Evolutionary conservation across 1,140 invertebrate genomes (phyloP), one percentile per base, ranked within the genome.

Genomic region (Magallana angulata): DNA sequence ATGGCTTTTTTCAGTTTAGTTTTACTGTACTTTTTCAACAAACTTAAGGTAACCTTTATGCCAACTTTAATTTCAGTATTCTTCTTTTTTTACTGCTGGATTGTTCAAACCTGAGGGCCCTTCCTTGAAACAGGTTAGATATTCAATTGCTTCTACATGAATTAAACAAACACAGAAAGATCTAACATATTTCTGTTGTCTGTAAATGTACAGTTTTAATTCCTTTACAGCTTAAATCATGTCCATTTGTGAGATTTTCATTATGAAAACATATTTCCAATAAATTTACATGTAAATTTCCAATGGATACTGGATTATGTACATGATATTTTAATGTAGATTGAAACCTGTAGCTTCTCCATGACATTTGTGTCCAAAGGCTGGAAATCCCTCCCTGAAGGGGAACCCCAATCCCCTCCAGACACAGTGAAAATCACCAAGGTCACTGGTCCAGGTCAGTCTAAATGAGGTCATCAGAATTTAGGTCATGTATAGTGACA

Each of bases 281-380:
- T 48, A 5, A 2, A 48, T 48, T 48, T 48, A 3, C 36, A 4
- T 48, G 36, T 48, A 48, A 48, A 48, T 48, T 4, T 48, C 36
- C 36, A 48, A 48, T 48, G 36, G 36, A 48, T 5, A 48, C 36
- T 48, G 36, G 5, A 48, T 48, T 48, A 48, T 3, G 5, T 48
- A 48, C 36, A 48, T 4, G 36, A 48, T 64, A 18, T 64, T 18
- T 16, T 18, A 64, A 91, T 82, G 14, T 87, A 95, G 94, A 92
- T 97, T 93, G 95, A 97, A 84, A 96, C 96, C 0, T 93, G 95
- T 0, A 94, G 95, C 57, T 98, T 98, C 87, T 95, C 95, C 11
- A 95, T 98, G 88, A 96, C 96, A 48, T 96, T 98, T 86, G 95
- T 96, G 91, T 97, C 97, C 0, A 94, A 96, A 82, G 98, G 98